A percentile compares a stretch with the other conserved stretches of the same genome.
These are phyloP conservation scores for Vulpes lagopus DNA, from an alignment of 2,113 vertebrate species.

Conservation along the genomic window DNA sequence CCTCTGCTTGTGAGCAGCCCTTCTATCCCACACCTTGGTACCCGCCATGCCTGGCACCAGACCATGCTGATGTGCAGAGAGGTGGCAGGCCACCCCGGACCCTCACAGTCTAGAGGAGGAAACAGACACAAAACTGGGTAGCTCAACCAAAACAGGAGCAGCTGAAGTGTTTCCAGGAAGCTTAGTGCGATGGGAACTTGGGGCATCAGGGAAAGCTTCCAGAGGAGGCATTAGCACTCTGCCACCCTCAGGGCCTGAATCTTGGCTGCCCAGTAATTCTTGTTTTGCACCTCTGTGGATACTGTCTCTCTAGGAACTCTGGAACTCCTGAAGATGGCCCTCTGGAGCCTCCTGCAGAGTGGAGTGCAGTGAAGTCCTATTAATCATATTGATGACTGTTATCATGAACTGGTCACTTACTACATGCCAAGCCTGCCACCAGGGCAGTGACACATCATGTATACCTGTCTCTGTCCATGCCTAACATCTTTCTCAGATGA, in stretches of 20 bases:
- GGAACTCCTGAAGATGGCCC: background rate
- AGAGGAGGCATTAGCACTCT: background rate
- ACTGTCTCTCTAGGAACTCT: background rate
- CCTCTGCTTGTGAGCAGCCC: background rate
- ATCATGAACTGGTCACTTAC: background rate
- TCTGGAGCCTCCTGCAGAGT: background rate
- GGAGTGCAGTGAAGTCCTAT: background rate
- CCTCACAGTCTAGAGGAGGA: background rate
- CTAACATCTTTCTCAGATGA: background rate
- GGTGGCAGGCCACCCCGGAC: background rate
- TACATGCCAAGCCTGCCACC: background rate
- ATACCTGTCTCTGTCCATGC: background rate
- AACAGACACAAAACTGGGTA: background rate
- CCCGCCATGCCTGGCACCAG: rapidly evolving
- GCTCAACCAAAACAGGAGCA: background rate
- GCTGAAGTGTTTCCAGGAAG: background rate
- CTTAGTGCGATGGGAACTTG: background rate
- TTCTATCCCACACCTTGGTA: background rate
- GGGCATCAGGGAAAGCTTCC: background rate
- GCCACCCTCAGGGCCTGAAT: background rate
- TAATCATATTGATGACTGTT: background rate
- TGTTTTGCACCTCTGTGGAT: background rate
- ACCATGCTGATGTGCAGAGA: background rate
- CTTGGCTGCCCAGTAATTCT: background rate
- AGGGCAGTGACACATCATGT: background rate